Conservation (phyloP, 64 coral and sea anemone species). For the Pocillopora damicornis region DNA sequence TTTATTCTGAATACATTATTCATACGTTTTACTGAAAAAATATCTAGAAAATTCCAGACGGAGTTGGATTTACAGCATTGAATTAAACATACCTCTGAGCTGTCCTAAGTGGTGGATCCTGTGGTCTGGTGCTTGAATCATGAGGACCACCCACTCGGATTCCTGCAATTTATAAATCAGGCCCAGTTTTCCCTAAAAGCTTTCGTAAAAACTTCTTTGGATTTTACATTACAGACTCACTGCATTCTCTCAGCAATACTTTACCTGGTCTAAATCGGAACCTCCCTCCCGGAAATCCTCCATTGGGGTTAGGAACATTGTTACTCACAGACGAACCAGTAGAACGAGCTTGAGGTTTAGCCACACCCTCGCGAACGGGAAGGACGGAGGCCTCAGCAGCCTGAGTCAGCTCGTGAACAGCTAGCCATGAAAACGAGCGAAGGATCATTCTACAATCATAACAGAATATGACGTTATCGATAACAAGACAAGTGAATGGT, state of each 20-base stretch:
- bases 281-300: constrained; percentile 47
- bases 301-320: constrained; percentile 53
- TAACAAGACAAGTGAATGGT: not conserved
- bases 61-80: too few relatives aligned
- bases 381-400: constrained; percentile 83
- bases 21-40: too few relatives aligned
- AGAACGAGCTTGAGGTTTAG: constrained; percentile 83
- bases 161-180: constrained; percentile 30
- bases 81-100: constrained; percentile 55
- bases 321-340: constrained; percentile 75
- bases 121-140: constrained; percentile 19
- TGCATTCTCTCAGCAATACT: too few relatives aligned
- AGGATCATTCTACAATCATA: constrained; percentile 71
- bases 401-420: constrained; percentile 70
- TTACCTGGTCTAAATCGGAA: constrained; percentile 68
- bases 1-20: too few relatives aligned
- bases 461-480: not conserved
- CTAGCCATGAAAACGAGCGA: constrained; percentile 73
- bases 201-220: too few relatives aligned
- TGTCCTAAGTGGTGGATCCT: constrained; percentile 56
- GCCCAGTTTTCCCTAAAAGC: too few relatives aligned
- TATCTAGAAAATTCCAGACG: too few relatives aligned
- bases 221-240: too few relatives aligned
- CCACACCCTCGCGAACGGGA: constrained; percentile 84
- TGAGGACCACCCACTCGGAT: constrained; percentile 80